Conservation (phyloP, 2,797 vertebrate genomes). For the Gobionotothen gibberifrons region DNA sequence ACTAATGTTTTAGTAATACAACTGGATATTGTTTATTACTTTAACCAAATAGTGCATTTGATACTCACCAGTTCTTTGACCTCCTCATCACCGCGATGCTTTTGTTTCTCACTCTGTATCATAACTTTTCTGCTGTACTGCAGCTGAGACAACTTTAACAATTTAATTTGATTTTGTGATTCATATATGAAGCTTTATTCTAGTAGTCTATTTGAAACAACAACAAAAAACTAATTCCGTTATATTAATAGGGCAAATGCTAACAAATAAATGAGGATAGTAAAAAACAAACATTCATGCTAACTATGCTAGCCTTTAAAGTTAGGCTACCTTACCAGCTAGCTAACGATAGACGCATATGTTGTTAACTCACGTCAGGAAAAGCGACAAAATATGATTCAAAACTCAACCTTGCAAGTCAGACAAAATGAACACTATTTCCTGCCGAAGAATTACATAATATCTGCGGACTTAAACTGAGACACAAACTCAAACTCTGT, state of each 20-base stretch:
- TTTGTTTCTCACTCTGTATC: conserved; percentile 79
- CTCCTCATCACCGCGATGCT: conserved; percentile 77
- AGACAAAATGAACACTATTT: background rate
- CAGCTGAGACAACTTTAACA: background rate
- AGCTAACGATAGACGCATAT: background rate
- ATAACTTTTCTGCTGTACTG: conserved; percentile 62
- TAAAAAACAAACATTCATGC: conserved; percentile 7
- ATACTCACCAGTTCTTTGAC: conserved; percentile 87
- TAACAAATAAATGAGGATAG: background rate
- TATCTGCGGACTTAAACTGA: background rate
- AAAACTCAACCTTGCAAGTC: background rate
- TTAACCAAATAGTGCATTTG: background rate
- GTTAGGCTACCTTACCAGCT: conserved; percentile 1
- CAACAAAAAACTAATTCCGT: background rate
- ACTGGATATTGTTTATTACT: background rate
- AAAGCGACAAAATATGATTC: background rate
- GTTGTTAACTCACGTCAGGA: background rate
- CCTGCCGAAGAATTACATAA: background rate
- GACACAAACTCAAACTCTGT: background rate
- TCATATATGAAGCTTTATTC: background rate
- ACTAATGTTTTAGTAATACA: background rate
- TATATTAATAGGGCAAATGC: background rate
- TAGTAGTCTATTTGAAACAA: background rate
- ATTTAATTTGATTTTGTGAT: background rate
- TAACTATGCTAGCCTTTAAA: conserved; percentile 27